phyloP scores from a whole-genome alignment of 2,113 vertebrate species.

The Heloderma charlesbogerti region DNA sequence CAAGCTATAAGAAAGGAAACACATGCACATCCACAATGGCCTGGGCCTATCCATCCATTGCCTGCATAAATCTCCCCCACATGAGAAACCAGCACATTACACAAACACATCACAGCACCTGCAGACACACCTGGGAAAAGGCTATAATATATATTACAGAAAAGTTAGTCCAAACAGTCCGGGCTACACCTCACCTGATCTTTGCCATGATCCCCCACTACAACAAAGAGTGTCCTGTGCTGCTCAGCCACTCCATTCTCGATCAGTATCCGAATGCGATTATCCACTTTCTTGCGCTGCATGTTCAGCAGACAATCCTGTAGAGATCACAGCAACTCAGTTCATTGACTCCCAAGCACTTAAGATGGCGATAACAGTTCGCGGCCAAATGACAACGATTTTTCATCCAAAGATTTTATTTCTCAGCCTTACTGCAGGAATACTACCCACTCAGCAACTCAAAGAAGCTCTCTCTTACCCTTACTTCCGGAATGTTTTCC shows the following conservation, averaged over 20 bases:
- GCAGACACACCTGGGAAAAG: background rate
- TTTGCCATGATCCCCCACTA: conserved; percentile 93
- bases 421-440: background rate
- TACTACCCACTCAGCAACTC: background rate
- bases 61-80: background rate
- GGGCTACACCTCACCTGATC: conserved; percentile 85
- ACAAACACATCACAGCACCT: background rate
- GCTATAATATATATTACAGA: background rate
- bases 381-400: background rate
- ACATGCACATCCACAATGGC: background rate
- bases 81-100: background rate
- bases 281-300: conserved; percentile 94
- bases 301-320: conserved; percentile 76
- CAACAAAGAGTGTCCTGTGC: conserved; percentile 89
- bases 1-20: background rate
- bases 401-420: background rate
- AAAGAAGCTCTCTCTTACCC: background rate
- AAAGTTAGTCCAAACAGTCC: background rate
- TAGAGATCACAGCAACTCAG: background rate
- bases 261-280: conserved; percentile 95
- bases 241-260: conserved; percentile 92
- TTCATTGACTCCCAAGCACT: background rate
- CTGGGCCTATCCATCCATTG: background rate
- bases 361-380: background rate
- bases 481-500: background rate